phyloP scores from a whole-genome alignment of 2,113 vertebrate species.

The Neodon shergylaensis region DNA sequence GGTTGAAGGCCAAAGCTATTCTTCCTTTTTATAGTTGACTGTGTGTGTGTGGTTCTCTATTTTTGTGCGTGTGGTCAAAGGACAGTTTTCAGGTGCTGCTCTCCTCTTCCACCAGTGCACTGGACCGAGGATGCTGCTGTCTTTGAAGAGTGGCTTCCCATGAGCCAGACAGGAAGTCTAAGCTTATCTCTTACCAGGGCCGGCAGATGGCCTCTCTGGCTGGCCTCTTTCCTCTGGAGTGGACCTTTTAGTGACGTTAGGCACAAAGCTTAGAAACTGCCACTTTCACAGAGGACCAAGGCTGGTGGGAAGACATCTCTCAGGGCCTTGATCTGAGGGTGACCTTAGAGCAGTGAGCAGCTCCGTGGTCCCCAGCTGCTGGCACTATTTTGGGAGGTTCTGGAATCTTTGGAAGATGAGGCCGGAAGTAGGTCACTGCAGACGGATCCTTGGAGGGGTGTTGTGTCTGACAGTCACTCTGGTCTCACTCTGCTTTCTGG shows the following conservation, averaged over 20 bases:
- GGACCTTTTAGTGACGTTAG: neutral
- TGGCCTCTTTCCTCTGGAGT: neutral
- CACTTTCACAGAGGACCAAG: neutral
- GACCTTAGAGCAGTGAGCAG: neutral
- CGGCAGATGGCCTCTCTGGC: neutral
- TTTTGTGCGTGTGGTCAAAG: neutral
- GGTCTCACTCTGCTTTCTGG: neutral
- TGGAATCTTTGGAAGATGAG: neutral
- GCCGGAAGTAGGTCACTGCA: neutral
- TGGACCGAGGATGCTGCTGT: neutral
- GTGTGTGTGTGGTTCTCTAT: neutral
- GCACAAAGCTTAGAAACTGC: neutral
- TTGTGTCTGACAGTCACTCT: neutral
- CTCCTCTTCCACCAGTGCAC: neutral
- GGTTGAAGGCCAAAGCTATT: neutral
- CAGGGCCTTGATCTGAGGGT: neutral
- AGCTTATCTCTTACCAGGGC: neutral
- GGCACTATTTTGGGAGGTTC: neutral
- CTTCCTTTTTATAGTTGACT: neutral
- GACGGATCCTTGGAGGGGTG: neutral
- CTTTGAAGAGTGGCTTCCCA: neutral
- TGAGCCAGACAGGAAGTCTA: neutral
- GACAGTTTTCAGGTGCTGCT: neutral
- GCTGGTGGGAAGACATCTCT: neutral
- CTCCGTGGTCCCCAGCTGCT: neutral